A percentile compares a stretch with the other conserved stretches of the same genome.
These are phyloP conservation scores for Nymphalis io DNA, from an alignment of 1,140 invertebrate genomes.

Conservation along the genomic window DNA sequence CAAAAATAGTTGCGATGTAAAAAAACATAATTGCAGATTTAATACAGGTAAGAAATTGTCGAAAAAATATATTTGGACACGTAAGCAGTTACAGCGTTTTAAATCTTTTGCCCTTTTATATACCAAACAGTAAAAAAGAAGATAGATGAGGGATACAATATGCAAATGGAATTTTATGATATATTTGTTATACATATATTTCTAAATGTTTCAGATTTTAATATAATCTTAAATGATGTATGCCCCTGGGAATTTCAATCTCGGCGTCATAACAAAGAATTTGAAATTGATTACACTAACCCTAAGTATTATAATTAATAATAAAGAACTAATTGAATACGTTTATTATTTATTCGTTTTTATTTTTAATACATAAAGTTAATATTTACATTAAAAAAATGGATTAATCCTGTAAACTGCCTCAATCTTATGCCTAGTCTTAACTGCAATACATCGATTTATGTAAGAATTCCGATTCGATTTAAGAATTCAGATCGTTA, in stretches of 20 bases:
- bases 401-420: too few species aligned
- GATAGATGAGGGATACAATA: too few species aligned
- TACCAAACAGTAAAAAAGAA: background rate
- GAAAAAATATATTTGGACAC: background rate
- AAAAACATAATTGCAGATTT: constrained; percentile 55
- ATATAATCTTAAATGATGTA: constrained; percentile 40
- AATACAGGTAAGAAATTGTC: constrained; percentile 44
- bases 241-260: constrained; percentile 56
- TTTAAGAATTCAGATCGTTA: too few species aligned
- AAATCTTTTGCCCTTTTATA: too few species aligned
- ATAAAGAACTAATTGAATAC: background rate
- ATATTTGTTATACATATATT: too few species aligned
- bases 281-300: constrained; percentile 42
- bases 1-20: constrained; percentile 48
- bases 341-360: background rate
- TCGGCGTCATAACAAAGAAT: constrained; percentile 33
- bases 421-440: too few species aligned
- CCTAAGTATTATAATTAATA: constrained; percentile 47
- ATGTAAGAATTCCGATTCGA: too few species aligned
- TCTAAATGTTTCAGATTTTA: background rate
- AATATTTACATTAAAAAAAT: too few species aligned
- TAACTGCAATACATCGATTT: too few species aligned
- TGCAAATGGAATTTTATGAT: too few species aligned
- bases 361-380: too few species aligned
- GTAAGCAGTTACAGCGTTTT: too few species aligned